Evolutionary conservation across 2,888 invertebrate genomes (phyloP), one percentile per base, ranked within the genome.

Genomic region (Vanessa cardui): DNA sequence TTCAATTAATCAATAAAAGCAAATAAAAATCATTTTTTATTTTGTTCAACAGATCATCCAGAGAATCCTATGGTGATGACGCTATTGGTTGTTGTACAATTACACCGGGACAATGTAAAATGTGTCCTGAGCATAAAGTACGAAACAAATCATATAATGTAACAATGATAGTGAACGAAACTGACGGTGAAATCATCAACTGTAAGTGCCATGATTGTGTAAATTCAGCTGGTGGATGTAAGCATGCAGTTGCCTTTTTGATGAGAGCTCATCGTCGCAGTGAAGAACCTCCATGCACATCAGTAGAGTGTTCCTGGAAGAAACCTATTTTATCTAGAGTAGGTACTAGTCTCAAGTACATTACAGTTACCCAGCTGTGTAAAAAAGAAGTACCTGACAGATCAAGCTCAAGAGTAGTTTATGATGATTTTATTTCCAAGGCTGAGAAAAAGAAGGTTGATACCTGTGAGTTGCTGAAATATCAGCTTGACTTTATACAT

Each of bases 401-500:
- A n/a, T 4, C 26, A 26, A 26, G 26, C 4, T 26, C 26, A 26
- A 3, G 2, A 26, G 26, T 26, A 26, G 26, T 26, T 26, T 26
- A 26, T 26, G 26, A 26, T 26, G 26, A 26, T 26, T 26, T 26
- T 26, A 26, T 26, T 26, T 26, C 26, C 26, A 4, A 26, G 26
- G 26, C 26, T 3, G 4, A 26, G 26, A 26, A 26, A 26, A 26
- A 26, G 26, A 26, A 26, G 4, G 26, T 26, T 26, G 26, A 26
- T 26, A 26, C 26, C 26, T 47, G 46, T 54, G 62, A 62, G 21
- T 39, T 62, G 18, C 54, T 62, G 6, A 52, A 54, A 62, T 62
- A 62, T 45, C 62, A 62, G 31, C 49, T 50, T 49, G 49, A 49
- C 33, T 61, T 61, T 20, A 61, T 6, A n/a, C 49, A 61, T 61